Conservation (phyloP, 1,140 invertebrate species). For the Coenobita brevimanus region DNA sequence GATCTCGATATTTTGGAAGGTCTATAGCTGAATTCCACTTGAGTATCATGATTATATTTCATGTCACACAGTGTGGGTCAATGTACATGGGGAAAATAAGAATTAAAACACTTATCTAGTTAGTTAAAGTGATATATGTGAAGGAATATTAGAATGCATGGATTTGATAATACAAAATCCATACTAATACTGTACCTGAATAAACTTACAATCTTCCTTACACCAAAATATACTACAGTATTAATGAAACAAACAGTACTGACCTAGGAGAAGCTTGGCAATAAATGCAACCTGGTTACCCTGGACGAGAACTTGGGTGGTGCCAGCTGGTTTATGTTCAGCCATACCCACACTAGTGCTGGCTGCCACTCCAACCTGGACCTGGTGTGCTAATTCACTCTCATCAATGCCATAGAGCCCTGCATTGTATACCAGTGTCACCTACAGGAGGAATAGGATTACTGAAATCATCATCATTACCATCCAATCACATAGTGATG, state of each 20-base stretch:
- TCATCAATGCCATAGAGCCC: constrained; percentile 88
- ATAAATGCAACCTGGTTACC: constrained; percentile 91
- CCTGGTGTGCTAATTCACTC: constrained; percentile 85
- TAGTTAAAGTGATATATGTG: not conserved
- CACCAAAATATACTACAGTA: not conserved
- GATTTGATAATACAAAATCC: too few relatives aligned
- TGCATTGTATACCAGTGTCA: constrained; percentile 90
- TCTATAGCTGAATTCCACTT: too few relatives aligned
- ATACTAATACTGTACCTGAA: not conserved
- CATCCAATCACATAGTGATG: too few relatives aligned
- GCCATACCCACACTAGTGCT: constrained; percentile 86
- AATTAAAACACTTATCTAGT: too few relatives aligned
- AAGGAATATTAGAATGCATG: not conserved
- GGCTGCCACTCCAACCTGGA: constrained; percentile 88
- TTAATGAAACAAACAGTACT: not conserved
- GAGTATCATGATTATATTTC: too few relatives aligned
- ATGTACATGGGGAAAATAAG: too few relatives aligned
- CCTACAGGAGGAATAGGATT: constrained; percentile 75
- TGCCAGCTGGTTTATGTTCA: constrained; percentile 75
- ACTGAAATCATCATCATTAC: not conserved
- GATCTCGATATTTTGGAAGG: too few relatives aligned
- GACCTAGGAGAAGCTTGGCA: constrained; percentile 82
- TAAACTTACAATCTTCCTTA: not conserved
- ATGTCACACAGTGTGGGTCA: too few relatives aligned
- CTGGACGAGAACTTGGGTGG: constrained; percentile 87